Percentiles rank a stretch among this genome's conserved stretches.
Evolutionary conservation across 1,140 invertebrate species (phyloP).

Genomic region (Heterodera carotae): DNA sequence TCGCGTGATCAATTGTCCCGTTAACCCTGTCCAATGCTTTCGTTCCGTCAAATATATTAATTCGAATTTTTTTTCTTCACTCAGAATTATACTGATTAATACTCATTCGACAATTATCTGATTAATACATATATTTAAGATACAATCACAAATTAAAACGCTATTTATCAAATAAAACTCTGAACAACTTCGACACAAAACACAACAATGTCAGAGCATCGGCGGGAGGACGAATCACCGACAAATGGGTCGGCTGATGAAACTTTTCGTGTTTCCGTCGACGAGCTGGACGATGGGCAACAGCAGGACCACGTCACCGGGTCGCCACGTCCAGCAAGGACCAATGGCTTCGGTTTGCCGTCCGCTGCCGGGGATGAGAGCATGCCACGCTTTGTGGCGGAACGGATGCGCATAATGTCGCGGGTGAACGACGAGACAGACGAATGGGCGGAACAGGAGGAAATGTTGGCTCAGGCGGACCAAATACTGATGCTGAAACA

Average conservation of each 20-base stretch:
- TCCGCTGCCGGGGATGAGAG: not conserved
- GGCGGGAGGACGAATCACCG: not conserved
- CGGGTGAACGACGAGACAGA: constrained; percentile 57
- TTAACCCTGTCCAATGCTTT: too few species aligned
- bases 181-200: too few species aligned
- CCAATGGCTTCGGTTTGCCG: not conserved
- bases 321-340: not conserved
- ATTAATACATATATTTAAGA: too few species aligned
- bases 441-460: constrained; percentile 51
- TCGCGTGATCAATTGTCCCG: too few species aligned
- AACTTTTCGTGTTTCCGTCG: not conserved
- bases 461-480: constrained; percentile 54
- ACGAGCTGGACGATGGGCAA: not conserved
- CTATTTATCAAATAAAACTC: too few species aligned
- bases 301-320: not conserved
- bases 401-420: constrained; percentile 53
- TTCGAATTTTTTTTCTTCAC: too few species aligned
- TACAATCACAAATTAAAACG: too few species aligned
- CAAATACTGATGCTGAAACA: constrained; percentile 49
- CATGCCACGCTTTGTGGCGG: constrained; percentile 43
- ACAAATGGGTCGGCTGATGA: not conserved
- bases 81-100: too few species aligned
- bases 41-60: too few species aligned
- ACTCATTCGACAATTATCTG: too few species aligned
- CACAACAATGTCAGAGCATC: not conserved